Evolutionary conservation across 1,140 invertebrate species (phyloP).

Genomic region (Platorchestia sp.): DNA sequence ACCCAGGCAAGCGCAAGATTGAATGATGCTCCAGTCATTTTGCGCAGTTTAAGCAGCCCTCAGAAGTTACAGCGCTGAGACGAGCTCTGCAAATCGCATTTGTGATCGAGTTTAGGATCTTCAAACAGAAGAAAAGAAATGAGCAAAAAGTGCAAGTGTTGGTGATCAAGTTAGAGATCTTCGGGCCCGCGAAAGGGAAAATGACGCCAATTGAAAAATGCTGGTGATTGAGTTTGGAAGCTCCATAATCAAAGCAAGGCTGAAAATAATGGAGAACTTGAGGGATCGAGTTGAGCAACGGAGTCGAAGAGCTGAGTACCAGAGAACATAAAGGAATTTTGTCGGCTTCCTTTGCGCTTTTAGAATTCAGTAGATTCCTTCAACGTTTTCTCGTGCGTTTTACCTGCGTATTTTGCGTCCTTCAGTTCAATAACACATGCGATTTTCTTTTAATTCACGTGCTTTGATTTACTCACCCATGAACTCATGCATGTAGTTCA

Average conservation of each 20-base stretch:
- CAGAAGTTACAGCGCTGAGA: background rate
- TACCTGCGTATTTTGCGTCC: background rate
- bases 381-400: background rate
- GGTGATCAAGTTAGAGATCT: background rate
- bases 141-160: background rate
- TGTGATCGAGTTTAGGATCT: background rate
- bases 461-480: background rate
- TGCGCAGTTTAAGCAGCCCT: background rate
- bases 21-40: background rate
- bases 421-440: background rate
- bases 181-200: background rate
- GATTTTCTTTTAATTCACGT: background rate
- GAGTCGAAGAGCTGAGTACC: background rate
- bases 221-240: background rate
- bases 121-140: background rate
- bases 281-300: background rate
- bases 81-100: background rate
- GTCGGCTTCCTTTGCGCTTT: background rate
- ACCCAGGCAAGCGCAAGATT: background rate
- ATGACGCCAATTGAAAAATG: background rate
- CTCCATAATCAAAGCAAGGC: background rate
- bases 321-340: background rate
- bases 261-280: background rate
- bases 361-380: background rate
- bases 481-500: background rate